Base-by-base conservation (phyloP, 2,888 invertebrate genomes). In the Adelphocoris suturalis region DNA sequence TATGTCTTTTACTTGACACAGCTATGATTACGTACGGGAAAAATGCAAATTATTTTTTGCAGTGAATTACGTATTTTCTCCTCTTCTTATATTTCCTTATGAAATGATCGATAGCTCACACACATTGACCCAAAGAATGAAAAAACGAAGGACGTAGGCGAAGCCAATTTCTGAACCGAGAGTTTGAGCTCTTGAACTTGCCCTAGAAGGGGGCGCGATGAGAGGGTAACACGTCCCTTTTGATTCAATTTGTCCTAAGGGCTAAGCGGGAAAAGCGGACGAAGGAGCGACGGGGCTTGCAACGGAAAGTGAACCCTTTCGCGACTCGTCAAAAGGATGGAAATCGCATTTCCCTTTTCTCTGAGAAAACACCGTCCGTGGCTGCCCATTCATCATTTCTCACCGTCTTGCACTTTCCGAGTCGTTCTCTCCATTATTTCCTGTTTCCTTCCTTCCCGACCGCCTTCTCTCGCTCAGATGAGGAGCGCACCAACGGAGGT, bases 181-280 rank as follows among this genome's bases (percentile, higher is more conserved):
- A 23, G 68, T 23, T 68, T 68, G 11, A 68, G 68, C 68, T 68
- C 27, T 23, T 19, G 68, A 68, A 68, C 68, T 68, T 9, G 23
- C 23, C 68, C 23, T 68, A 12, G 23, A 68, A 27, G 68, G 68
- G 68, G 11, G 27, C 23, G n/a, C 16, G 68, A 68, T 68, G 68
- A 9, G 23, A 11, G 19, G 68, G 68, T 68, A 68, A 68, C 68
- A 68, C 68, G 68, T 68, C 68, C 68, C 68, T 68, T 68, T 68
- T 23, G 23, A 68, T 68, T 23, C 68, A 68, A 68, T 68, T 68
- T 68, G 68, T 68, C 68, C 68, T 68, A 5, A 68, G 68, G 68
- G 68, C 68, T 68, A 68, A 68, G 19, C 23, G 68, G 5, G 19
- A 9, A 11, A 23, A 23, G 68, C 0, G 11, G 57, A 19, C 23